Evolutionary conservation across 2,797 vertebrate genomes (phyloP).

Genomic region (Acanthurus leucopareius): DNA sequence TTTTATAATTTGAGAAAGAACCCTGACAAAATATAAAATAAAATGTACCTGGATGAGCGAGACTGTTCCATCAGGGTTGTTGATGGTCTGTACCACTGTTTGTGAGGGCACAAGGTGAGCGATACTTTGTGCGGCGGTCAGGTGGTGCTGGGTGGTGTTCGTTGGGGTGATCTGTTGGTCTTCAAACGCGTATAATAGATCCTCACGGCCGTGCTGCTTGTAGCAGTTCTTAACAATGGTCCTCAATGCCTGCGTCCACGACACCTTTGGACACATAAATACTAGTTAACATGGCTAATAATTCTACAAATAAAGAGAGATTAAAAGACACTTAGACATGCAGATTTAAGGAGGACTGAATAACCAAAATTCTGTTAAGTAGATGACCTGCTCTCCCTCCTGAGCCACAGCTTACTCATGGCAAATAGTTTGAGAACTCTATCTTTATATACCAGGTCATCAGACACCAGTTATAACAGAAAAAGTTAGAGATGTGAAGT

Average conservation of each 20-base stretch:
- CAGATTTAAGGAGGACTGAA: too few species aligned
- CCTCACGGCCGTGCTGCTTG: slow-evolving; percentile 97
- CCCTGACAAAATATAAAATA: too few species aligned
- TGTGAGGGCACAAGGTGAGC: slow-evolving; percentile 97
- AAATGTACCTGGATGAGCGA: slow-evolving; percentile 95
- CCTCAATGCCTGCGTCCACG: slow-evolving; percentile 96
- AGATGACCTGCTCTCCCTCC: too few species aligned
- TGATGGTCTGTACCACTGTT: slow-evolving; percentile 98
- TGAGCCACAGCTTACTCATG: too few species aligned
- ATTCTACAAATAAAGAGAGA: neutral
- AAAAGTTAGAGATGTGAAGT: too few species aligned
- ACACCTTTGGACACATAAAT: slow-evolving; percentile 86
- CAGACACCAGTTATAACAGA: neutral
- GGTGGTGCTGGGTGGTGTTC: slow-evolving; percentile 83
- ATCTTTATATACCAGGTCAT: too few species aligned
- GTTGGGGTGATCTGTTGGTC: slow-evolving; percentile 89
- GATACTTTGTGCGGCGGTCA: slow-evolving; percentile 91
- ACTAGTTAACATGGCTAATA: neutral
- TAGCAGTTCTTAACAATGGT: slow-evolving; percentile 99
- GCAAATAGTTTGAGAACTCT: neutral
- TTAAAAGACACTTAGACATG: too few species aligned
- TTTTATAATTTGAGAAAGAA: neutral
- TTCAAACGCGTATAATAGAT: slow-evolving; percentile 97
- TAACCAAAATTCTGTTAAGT: too few species aligned
- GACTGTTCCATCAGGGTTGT: slow-evolving; percentile 97